A percentile compares a stretch with the other conserved stretches of the same genome.
Conservation (phyloP, 2,113 vertebrate genomes). For the Cyanistes caeruleus region DNA sequence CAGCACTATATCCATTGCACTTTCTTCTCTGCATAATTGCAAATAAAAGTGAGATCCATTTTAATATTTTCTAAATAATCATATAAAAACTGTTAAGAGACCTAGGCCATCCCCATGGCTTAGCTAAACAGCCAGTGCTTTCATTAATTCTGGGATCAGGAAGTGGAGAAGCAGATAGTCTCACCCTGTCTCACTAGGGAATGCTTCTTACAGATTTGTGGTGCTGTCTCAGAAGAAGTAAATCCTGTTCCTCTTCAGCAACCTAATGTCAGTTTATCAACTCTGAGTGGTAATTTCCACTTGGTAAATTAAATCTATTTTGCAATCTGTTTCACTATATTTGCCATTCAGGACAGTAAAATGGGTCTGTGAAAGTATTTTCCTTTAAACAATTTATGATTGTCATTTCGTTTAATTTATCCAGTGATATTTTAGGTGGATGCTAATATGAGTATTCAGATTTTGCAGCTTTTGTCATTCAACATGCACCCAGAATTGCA, state of each 20-base stretch:
- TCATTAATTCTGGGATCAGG: not conserved
- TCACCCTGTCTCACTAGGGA: not conserved
- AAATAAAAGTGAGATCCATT: not conserved
- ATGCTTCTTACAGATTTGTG: not conserved
- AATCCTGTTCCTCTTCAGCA: not conserved
- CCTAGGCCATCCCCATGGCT: not conserved
- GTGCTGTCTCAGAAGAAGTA: conserved; percentile 6
- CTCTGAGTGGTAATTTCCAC: conserved; percentile 39
- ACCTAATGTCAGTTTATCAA: not conserved
- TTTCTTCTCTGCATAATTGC: not conserved
- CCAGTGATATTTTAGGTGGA: not conserved
- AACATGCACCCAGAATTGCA: not conserved
- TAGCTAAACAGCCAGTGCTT: not conserved
- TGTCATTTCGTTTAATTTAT: not conserved
- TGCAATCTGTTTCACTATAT: conserved; percentile 45
- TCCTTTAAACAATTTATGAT: not conserved
- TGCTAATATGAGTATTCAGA: not conserved
- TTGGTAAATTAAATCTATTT: conserved; percentile 39
- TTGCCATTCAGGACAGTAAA: conserved; percentile 42
- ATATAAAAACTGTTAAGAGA: not conserved
- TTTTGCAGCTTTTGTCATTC: not conserved
- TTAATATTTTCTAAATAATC: not conserved
- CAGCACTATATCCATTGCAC: not conserved
- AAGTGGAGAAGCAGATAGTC: not conserved
- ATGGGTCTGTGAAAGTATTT: not conserved